Base-by-base conservation (phyloP, 37 sponge, comb jelly and placozoan genomes). In the Chondrosia reniformis region DNA sequence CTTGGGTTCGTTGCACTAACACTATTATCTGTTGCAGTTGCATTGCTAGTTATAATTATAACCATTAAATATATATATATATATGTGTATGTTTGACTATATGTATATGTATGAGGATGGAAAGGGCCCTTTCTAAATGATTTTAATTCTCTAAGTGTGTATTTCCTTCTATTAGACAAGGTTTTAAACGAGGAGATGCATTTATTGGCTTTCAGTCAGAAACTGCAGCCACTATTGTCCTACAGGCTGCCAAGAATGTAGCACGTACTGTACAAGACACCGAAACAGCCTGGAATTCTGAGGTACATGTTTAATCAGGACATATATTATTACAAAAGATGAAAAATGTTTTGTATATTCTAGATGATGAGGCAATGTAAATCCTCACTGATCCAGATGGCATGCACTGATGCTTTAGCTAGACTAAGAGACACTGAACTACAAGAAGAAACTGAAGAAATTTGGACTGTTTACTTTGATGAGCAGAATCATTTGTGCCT, bases 161-260 rank as follows among this genome's bases (percentile, higher is more conserved):
- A n/a, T n/a, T n/a, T n/a, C n/a, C n/a, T n/a, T n/a, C n/a, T n/a
- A n/a, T n/a, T n/a, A n/a, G n/a, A n/a, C n/a, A n/a, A n/a, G n/a
- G n/a, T n/a, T n/a, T n/a, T n/a, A n/a, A n/a, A n/a, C n/a, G 32
- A 30, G 80, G 78, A 17, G 91, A 97, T 76, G 80, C 88, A 25
- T 97, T 97, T 76, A 69, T 97, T 46, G 98, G 98, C 36, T 93
- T 80, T 56, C 95, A 94, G 46, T 74, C 82, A 24, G 95, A 97
- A 44, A 88, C 92, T 12, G 74, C 94, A 69, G 92, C 95, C 28
- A 63, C 98, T 27, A 84, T 94, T 46, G 89, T 97, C 27, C 87
- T 96, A 32, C 93, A 92, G 52, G 96, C 87, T 30, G 34, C 33
- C 37, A 77, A 77, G 36, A 37, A 12, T 30, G 56, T 77, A 59